These are phyloP conservation scores for Coelopa pilipes DNA, from an alignment of 2,888 invertebrate species.

Conservation along the genomic window DNA sequence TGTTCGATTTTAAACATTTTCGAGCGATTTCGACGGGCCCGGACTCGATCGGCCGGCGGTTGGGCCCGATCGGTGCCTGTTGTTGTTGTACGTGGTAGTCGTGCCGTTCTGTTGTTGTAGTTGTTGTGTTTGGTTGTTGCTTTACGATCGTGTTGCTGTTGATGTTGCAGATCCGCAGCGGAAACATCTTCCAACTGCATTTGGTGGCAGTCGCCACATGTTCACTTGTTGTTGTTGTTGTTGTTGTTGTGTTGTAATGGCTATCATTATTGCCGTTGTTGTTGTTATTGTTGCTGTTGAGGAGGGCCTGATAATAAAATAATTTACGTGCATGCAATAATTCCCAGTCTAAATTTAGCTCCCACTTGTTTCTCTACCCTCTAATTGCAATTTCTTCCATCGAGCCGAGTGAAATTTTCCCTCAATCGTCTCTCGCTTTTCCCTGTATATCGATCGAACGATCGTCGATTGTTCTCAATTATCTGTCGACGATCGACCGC, in stretches of 20 bases:
- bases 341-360: background rate
- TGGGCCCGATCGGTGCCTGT: background rate
- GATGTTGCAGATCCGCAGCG: slow-evolving; percentile 1
- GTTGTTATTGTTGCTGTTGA: background rate
- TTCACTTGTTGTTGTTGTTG: background rate
- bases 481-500: too few species aligned
- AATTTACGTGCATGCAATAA: slow-evolving; percentile 10
- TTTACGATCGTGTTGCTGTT: too few species aligned
- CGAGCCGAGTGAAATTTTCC: too few species aligned
- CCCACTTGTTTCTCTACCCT: background rate
- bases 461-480: too few species aligned
- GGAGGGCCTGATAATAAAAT: slow-evolving; percentile 13
- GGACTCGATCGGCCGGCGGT: background rate
- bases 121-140: background rate
- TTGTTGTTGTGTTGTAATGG: slow-evolving; percentile 15
- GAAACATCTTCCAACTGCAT: slow-evolving; percentile 10
- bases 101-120: background rate
- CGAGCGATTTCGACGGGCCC: background rate
- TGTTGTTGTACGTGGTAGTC: too few species aligned
- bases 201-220: background rate
- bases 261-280: background rate
- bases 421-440: too few species aligned
- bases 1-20: too few species aligned
- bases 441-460: too few species aligned
- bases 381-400: too few species aligned